A percentile compares a stretch with the other conserved stretches of the same genome.
Evolutionary conservation across 2,113 vertebrate species (phyloP).

Genomic region (Edolisoma coerulescens): DNA sequence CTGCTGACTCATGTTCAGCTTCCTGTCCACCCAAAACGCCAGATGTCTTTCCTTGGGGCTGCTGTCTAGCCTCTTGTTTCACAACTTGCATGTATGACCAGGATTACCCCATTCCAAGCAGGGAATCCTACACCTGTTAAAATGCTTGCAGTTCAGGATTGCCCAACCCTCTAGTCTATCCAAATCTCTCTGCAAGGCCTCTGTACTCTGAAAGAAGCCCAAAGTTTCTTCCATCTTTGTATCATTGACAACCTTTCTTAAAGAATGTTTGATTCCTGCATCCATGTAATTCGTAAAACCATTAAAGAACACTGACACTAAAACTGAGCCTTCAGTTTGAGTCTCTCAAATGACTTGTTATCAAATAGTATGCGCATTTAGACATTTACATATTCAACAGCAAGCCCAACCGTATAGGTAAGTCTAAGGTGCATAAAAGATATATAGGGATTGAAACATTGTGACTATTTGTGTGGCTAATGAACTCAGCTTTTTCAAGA

Average conservation of each 20-base stretch:
- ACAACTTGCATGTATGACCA: fast-evolving
- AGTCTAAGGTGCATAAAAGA: background rate
- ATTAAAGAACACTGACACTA: background rate
- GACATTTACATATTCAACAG: background rate
- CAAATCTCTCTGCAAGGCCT: background rate
- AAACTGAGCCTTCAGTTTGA: background rate
- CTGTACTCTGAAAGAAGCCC: background rate
- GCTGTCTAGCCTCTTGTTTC: fast-evolving
- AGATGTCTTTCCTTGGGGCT: background rate
- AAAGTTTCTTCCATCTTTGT: background rate
- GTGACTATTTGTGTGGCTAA: background rate
- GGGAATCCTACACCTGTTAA: background rate
- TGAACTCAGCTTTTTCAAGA: background rate
- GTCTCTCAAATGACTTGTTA: background rate
- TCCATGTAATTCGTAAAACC: background rate
- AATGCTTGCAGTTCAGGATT: background rate
- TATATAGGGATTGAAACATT: background rate
- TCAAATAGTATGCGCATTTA: background rate
- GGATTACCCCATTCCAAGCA: fast-evolving
- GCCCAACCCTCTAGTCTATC: background rate
- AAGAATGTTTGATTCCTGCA: background rate
- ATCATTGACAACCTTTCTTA: fast-evolving
- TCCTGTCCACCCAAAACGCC: background rate
- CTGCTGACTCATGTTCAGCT: background rate
- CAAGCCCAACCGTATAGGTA: background rate